Percentiles rank a stretch among this genome's conserved stretches.
These are phyloP conservation scores for Spodoptera litura DNA, from an alignment of 1,140 invertebrate species.

Conservation along the genomic window DNA sequence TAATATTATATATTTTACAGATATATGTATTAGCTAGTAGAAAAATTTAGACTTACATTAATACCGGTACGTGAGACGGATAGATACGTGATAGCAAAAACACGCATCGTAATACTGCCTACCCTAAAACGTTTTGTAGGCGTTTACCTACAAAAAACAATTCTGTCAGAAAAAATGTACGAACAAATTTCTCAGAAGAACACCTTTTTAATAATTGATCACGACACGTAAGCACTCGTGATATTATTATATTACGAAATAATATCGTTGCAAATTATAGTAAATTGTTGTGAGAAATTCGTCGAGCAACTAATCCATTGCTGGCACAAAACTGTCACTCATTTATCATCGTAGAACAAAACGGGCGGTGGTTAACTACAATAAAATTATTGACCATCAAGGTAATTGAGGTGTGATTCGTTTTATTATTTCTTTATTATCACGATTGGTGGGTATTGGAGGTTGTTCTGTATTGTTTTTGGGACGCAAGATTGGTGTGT, in stretches of 20 bases:
- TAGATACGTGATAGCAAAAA: too few species aligned
- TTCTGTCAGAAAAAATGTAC: background rate
- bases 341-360: constrained; percentile 47
- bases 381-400: constrained; percentile 27
- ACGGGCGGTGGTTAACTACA: constrained; percentile 9
- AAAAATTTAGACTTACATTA: too few species aligned
- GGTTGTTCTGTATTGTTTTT: background rate
- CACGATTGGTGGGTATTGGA: background rate
- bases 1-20: too few species aligned
- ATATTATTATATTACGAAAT: background rate
- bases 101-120: too few species aligned
- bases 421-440: constrained; percentile 31
- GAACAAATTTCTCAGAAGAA: background rate
- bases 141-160: background rate
- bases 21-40: too few species aligned
- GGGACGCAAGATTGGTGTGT: background rate
- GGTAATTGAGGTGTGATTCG: constrained; percentile 19
- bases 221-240: background rate
- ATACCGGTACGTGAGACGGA: too few species aligned
- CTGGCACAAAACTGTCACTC: constrained; percentile 27
- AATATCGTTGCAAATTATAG: constrained; percentile 21
- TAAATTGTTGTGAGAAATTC: constrained; percentile 32
- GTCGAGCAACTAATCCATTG: constrained; percentile 25
- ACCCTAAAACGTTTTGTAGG: background rate
- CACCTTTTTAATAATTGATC: constrained; percentile 16